Evolutionary conservation across 2,797 vertebrate genomes (phyloP), one percentile per base, ranked within the genome.

Genomic region (Poecilia picta): DNA sequence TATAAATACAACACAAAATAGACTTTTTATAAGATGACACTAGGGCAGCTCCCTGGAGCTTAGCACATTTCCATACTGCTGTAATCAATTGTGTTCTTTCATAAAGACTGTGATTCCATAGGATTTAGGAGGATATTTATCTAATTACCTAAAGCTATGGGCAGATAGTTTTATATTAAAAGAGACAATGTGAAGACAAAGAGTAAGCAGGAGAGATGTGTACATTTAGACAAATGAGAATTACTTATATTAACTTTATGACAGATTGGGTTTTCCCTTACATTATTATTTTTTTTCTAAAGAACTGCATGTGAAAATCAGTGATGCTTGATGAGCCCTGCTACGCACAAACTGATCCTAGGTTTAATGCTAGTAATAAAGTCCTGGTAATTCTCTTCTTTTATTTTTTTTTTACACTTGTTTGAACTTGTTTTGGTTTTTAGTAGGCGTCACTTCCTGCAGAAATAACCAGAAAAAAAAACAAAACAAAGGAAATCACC

Each of bases 301-400:
- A 88, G 76, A 89, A 94, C 75, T 95, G 96, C 96, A 96, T 96
- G 96, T 92, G 75, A 90, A 53, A 95, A 87, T 92, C 95, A 94
- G 95, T 95, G 94, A 98, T 96, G 98, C 97, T 97, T 97, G 95
- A 96, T 89, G 90, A 96, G 94, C 96, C 96, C 87, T 90, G 96
- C 96, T 96, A 96, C 96, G 96, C 97, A 96, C 96, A 95, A 87
- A 96, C 93, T 93, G 94, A 95, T 94, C 95, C 89, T 90, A 89
- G 95, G 95, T 95, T 25, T 88, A 92, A 95, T 85, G 73, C 95
- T 96, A 97, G 93, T 96, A 91, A 95, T 89, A 93, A 86, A 78
- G 94, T 89, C 95, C 93, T 92, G 94, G 91, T 94, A 93, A 91
- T 83, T 15, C n/a, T 91, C 89, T 89, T 57, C 77, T 91, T 51